Base-by-base conservation (phyloP, 1,140 invertebrate species). In the Nymphalis io region DNA sequence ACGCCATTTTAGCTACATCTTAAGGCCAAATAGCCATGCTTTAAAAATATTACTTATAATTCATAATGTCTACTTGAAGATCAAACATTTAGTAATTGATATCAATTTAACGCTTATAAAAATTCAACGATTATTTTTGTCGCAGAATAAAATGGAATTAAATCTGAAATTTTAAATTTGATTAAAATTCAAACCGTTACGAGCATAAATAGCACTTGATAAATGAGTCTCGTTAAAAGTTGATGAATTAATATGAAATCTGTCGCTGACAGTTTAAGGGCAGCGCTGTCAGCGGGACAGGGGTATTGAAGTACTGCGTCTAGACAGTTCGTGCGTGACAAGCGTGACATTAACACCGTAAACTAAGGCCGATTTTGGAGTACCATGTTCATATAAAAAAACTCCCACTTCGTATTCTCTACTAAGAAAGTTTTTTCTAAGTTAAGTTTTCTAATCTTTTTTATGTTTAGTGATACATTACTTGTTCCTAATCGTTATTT, bases 231-330 rank as follows among this genome's bases (percentile, higher is more conserved):
- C 40, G 11, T 46, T 46, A n/a, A 46, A 46, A 46, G 42, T 46
- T 46, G 42, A 46, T 18, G 42, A 46, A 46, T 46, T 46, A 16
- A 6, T 46, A 16, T 46, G 42, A 46, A 46, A n/a, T 46, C 13
- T n/a, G 42, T 16, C 42, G 42, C 44, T 61, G 59, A 61, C 59
- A 61, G 60, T 61, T 61, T 61, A 61, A 61, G 60, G 60, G 60
- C 60, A 61, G 40, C 15, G 46, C 46, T 51, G 46, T 51, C 46
- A 51, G 8, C 42, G 23, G 27, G 40, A 60, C 59, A 44, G 6
- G 15, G 59, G 42, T 27, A 33, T 23, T 61, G 42, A 61, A 48
- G 60, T 48, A 61, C 42, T 21, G 10, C 23, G 60, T 61, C 60
- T 61, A 61, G 60, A 61, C 60, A 16, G n/a, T 4, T 46, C 10